Evolutionary conservation across 2,113 vertebrate genomes (phyloP).

Genomic region (Phylloscopus whistleri): DNA sequence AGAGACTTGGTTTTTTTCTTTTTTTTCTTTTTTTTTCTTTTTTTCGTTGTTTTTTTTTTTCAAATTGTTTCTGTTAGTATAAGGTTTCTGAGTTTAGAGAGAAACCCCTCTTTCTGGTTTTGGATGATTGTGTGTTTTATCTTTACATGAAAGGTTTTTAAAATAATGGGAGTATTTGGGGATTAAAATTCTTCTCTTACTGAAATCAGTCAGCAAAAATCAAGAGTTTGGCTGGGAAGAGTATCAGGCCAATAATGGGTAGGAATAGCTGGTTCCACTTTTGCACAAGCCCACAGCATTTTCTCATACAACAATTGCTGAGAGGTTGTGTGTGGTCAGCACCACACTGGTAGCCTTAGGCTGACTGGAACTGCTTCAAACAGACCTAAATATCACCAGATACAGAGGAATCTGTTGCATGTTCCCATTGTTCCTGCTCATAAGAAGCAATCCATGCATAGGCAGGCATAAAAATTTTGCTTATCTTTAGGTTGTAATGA

Average conservation of each 20-base stretch:
- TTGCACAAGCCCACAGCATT: not conserved
- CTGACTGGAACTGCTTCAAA: not conserved
- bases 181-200: not conserved
- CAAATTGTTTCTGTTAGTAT: not conserved
- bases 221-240: not conserved
- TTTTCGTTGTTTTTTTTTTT: too few relatives aligned
- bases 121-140: not conserved
- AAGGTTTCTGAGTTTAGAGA: not conserved
- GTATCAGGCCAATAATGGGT: not conserved
- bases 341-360: not conserved
- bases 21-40: not conserved
- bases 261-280: not conserved
- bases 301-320: not conserved
- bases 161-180: not conserved
- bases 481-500: not conserved
- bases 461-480: not conserved
- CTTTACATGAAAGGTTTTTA: not conserved
- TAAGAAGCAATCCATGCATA: not conserved
- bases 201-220: not conserved
- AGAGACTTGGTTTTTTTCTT: not conserved
- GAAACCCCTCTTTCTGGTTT: not conserved
- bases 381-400: not conserved
- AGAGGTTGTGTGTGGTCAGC: not conserved
- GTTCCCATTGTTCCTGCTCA: not conserved
- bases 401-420: not conserved